phyloP scores from a whole-genome alignment of 2,888 invertebrate species.

The Lithophane socia region DNA sequence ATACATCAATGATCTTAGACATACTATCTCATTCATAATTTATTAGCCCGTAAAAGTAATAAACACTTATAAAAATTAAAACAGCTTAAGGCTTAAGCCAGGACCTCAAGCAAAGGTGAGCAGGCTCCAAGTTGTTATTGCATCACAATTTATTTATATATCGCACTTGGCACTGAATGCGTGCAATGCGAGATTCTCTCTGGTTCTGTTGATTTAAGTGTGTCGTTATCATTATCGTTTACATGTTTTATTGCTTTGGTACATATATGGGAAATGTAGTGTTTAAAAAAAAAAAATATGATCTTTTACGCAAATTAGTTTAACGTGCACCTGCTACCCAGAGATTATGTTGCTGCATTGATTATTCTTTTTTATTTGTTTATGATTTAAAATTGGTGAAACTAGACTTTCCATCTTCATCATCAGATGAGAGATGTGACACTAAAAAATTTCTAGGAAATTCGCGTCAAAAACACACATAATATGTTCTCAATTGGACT shows the following conservation, averaged over 20 bases:
- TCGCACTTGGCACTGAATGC: constrained; percentile 31
- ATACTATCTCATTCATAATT: not conserved
- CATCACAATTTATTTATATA: constrained; percentile 27
- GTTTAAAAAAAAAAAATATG: no score
- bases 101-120: constrained; percentile 50
- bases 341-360: not conserved
- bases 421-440: not conserved
- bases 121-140: constrained; percentile 44
- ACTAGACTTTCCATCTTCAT: not conserved
- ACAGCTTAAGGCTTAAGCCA: constrained; percentile 9
- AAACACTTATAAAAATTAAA: constrained; percentile 18
- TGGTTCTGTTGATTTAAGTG: constrained; percentile 25
- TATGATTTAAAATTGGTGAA: not conserved
- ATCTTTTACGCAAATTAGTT: not conserved
- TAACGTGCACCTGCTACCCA: not conserved
- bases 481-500: not conserved
- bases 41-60: constrained; percentile 23
- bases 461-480: not conserved
- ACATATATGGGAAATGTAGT: not conserved
- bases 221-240: constrained; percentile 31
- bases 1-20: not conserved
- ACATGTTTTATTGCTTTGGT: not conserved
- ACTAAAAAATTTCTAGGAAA: not conserved
- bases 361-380: not conserved
- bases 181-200: constrained; percentile 14